A percentile compares a stretch with the other conserved stretches of the same genome.
phyloP scores from a whole-genome alignment of 2,888 invertebrate species.

The Agrochola lychnidis region DNA sequence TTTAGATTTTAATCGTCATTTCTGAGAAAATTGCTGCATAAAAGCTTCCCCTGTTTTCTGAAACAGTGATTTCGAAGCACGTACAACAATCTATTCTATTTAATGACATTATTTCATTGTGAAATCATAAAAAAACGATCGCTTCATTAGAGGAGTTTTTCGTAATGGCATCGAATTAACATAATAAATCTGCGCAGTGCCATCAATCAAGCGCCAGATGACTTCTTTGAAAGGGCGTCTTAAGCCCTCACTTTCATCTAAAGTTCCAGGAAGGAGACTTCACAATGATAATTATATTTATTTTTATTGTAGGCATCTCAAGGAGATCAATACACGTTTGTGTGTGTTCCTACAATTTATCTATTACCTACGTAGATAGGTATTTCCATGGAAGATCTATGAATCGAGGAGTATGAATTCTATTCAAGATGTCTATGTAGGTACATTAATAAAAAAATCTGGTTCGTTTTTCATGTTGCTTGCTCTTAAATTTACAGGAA shows the following conservation, averaged over 20 bases:
- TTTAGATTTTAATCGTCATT: not conserved
- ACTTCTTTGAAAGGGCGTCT: slow-evolving; percentile 86
- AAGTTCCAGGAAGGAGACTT: slow-evolving; percentile 66
- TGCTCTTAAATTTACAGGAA: too few species aligned
- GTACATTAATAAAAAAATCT: too few species aligned
- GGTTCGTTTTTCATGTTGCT: too few species aligned
- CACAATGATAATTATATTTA: slow-evolving; percentile 76
- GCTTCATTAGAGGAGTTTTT: slow-evolving; percentile 69
- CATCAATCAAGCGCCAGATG: slow-evolving; percentile 87
- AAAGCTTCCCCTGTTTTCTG: not conserved
- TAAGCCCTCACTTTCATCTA: slow-evolving; percentile 89
- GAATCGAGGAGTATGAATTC: not conserved
- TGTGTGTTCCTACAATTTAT: not conserved
- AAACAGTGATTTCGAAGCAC: not conserved
- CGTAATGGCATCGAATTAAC: slow-evolving; percentile 83
- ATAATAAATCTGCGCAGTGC: slow-evolving; percentile 86
- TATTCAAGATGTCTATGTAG: too few species aligned
- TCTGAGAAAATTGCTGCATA: not conserved
- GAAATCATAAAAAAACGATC: slow-evolving; percentile 15
- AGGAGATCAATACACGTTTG: slow-evolving; percentile 19
- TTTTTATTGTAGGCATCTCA: slow-evolving; percentile 65
- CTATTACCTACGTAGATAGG: not conserved
- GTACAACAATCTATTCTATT: not conserved
- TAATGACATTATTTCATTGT: slow-evolving; percentile 9
- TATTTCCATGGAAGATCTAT: not conserved